Evolutionary conservation across 2,113 vertebrate species (phyloP), one percentile per base, ranked within the genome.

Genomic region (Maccullochella peelii): DNA sequence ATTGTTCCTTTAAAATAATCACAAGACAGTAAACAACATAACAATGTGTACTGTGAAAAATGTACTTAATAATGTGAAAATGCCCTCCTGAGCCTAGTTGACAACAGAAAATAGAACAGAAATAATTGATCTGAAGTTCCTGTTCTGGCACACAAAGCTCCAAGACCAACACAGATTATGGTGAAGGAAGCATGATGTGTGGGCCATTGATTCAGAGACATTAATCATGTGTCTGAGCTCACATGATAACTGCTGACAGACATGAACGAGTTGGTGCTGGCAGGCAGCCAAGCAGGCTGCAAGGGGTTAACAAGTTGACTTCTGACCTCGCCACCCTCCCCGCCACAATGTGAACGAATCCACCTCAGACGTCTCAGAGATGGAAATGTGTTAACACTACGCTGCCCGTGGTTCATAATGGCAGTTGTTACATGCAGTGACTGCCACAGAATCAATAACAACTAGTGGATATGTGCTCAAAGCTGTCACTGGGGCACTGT

Each of bases 291-390:
- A 7, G 23, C 57, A 42, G 27, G 61, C 72, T 52, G 40, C 42
- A 33, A 36, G 68, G 80, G 82, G 54, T 94, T 92, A 91, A 93
- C 90, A 92, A 86, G 79, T 77, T 86, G 89, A 94, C 91, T 65
- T 61, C 67, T 93, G 89, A 92, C 88, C 86, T 72, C n/a, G 20
- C 77, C 78, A 54, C 1, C 9, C 66, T 85, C 44, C 33, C 49
- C 40, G 27, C 40, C 59, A 15, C 49, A 27, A 63, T 66, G 78
- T 87, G 89, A 93, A 93, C 87, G 73, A 88, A 91, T 93, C 30
- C 59, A 38, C 61, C 23, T 27, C 14, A 21, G 80, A 73, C 10
- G n/a, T 77, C 65, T 44, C 25, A 3, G 27, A 76, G 82, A 91
- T 79, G 83, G 74, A 83, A 77, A 86, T 89, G 73, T 40, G 73